These are phyloP conservation scores for Dioctria rufipes DNA, from an alignment of 2,888 invertebrate species.

Conservation along the genomic window DNA sequence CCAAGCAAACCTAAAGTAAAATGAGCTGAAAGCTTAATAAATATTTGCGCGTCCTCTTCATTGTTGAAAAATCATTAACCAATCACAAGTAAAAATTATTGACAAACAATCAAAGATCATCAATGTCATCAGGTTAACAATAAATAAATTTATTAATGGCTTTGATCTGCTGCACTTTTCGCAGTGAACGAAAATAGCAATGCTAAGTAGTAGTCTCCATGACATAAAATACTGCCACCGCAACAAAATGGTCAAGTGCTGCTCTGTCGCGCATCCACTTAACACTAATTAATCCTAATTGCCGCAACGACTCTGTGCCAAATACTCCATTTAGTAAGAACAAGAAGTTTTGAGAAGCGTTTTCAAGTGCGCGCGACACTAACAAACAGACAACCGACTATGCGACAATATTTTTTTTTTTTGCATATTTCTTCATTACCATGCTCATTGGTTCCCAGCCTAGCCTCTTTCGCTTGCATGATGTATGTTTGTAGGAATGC, in stretches of 20 bases:
- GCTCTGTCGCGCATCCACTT: slow-evolving; percentile 20
- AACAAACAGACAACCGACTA: no score
- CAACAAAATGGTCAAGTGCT: slow-evolving; percentile 14
- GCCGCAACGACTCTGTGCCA: slow-evolving; percentile 46
- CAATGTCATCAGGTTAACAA: no score
- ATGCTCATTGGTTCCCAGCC: neutral
- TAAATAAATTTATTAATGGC: no score
- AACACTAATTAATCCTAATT: slow-evolving; percentile 46
- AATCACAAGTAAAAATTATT: no score
- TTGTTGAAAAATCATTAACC: no score
- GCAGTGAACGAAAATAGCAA: no score
- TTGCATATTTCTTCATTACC: slow-evolving; percentile 43
- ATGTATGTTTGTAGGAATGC: neutral
- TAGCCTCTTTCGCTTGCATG: neutral
- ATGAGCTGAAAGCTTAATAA: no score
- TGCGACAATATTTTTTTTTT: neutral
- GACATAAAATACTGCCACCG: slow-evolving; percentile 1
- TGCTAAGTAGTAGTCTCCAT: neutral
- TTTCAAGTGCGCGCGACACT: neutral
- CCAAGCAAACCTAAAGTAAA: no score
- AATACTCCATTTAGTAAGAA: slow-evolving; percentile 33
- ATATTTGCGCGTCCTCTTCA: no score
- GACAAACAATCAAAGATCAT: no score
- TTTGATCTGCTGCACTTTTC: no score
- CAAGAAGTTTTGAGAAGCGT: slow-evolving; percentile 9